Percentiles rank a stretch among this genome's conserved stretches.
phyloP scores from a whole-genome alignment of 2,888 invertebrate species.

The Drosophila acutilabella region DNA sequence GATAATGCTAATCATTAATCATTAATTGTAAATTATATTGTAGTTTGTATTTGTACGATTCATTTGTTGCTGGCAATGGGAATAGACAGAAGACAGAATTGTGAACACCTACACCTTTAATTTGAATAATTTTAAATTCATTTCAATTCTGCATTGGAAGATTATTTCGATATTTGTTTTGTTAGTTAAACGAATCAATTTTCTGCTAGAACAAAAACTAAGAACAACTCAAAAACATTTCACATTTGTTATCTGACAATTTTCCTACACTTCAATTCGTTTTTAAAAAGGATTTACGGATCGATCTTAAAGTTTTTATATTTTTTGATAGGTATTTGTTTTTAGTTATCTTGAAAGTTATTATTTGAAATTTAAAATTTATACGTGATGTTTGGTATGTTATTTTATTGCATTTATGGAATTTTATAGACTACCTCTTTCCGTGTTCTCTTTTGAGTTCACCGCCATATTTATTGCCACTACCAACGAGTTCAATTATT shows the following conservation, averaged over 20 bases:
- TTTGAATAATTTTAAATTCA: background rate
- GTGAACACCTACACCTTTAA: constrained; percentile 17
- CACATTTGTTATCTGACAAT: constrained; percentile 7
- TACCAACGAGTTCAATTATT: constrained; percentile 99
- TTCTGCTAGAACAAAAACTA: constrained; percentile 11
- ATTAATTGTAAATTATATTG: constrained; percentile 17
- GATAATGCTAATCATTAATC: constrained; percentile 40
- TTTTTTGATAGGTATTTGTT: constrained; percentile 58
- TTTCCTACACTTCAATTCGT: constrained; percentile 1
- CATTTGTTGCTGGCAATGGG: constrained; percentile 11
- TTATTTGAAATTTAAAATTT: constrained; percentile 27
- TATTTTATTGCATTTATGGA: constrained; percentile 57
- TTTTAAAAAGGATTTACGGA: background rate
- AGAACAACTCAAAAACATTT: constrained; percentile 8
- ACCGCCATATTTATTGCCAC: constrained; percentile 99
- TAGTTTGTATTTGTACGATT: constrained; percentile 15
- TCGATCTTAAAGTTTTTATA: constrained; percentile 23
- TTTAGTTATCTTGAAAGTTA: constrained; percentile 42
- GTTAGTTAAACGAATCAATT: constrained; percentile 1
- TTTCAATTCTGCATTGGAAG: constrained; percentile 12
- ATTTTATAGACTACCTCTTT: constrained; percentile 93
- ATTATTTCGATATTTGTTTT: background rate
- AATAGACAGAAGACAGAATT: constrained; percentile 12
- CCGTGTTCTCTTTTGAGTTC: constrained; percentile 99
- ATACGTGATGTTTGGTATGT: constrained; percentile 49